phyloP scores from a whole-genome alignment of 2,113 vertebrate species.

The Rhinoptilus africanus region DNA sequence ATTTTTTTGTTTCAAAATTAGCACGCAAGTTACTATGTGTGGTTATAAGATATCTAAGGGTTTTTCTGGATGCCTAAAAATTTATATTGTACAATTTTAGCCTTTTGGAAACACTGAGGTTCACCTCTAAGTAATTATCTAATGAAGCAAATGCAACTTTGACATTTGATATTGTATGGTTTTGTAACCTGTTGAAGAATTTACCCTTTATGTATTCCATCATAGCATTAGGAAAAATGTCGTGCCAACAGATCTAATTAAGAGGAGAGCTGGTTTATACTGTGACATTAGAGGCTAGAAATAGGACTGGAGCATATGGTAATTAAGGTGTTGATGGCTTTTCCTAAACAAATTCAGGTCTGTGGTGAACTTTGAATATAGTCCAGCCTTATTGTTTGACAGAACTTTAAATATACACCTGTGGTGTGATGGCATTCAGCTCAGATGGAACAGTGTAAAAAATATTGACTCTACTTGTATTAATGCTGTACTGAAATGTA shows the following conservation, averaged over 20 bases:
- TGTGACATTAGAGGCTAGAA: neutral
- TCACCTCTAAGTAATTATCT: neutral
- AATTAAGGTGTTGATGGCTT: neutral
- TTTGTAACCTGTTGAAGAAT: neutral
- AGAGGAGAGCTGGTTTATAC: neutral
- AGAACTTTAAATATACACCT: neutral
- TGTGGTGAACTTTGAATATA: neutral
- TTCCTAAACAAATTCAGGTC: neutral
- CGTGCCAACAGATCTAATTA: neutral
- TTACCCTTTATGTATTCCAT: neutral
- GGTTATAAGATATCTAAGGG: neutral
- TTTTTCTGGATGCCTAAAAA: neutral
- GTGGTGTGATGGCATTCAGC: neutral
- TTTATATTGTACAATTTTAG: neutral
- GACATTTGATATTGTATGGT: neutral
- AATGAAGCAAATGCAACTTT: neutral
- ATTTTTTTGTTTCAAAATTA: neutral
- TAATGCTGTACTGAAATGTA: constrained; percentile 46
- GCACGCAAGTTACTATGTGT: fast-evolving
- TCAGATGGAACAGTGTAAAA: neutral
- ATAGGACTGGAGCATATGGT: neutral
- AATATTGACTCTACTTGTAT: constrained; percentile 25
- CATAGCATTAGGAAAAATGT: neutral
- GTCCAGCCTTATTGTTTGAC: neutral
- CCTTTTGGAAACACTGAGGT: neutral